phyloP scores from a whole-genome alignment of 1,140 invertebrate genomes.

The Diorhabda carinulata region DNA sequence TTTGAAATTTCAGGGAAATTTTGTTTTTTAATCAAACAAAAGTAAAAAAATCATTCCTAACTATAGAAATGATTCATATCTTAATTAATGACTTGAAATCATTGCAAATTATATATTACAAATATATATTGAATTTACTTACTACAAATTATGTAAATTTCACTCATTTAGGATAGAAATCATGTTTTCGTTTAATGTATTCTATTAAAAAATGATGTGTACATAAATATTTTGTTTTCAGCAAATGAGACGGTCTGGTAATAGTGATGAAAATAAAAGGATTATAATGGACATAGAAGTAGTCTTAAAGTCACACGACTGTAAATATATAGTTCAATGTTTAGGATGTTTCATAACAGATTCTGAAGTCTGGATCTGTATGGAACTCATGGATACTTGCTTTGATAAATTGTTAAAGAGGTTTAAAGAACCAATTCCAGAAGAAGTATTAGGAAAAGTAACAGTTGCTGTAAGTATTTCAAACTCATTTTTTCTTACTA shows the following conservation, averaged over 20 bases:
- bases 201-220: no score
- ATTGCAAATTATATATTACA: background rate
- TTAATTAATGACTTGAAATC: background rate
- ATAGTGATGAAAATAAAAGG: constrained; percentile 94
- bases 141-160: background rate
- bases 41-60: no score
- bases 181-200: background rate
- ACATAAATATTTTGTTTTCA: constrained; percentile 45
- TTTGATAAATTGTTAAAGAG: constrained; percentile 93
- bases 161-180: constrained; percentile 1
- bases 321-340: constrained; percentile 95
- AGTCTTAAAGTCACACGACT: constrained; percentile 93
- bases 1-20: no score
- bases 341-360: constrained; percentile 96
- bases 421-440: constrained; percentile 82
- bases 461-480: constrained; percentile 81
- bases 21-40: no score
- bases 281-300: constrained; percentile 99
- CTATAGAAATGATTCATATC: no score
- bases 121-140: background rate
- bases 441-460: constrained; percentile 93
- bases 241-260: constrained; percentile 97
- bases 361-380: constrained; percentile 85
- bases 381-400: constrained; percentile 97
- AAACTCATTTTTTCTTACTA: no score